Percentiles rank a stretch among this genome's conserved stretches.
Evolutionary conservation across 2,797 vertebrate species (phyloP).

Genomic region (Hozukius guyotensis): DNA sequence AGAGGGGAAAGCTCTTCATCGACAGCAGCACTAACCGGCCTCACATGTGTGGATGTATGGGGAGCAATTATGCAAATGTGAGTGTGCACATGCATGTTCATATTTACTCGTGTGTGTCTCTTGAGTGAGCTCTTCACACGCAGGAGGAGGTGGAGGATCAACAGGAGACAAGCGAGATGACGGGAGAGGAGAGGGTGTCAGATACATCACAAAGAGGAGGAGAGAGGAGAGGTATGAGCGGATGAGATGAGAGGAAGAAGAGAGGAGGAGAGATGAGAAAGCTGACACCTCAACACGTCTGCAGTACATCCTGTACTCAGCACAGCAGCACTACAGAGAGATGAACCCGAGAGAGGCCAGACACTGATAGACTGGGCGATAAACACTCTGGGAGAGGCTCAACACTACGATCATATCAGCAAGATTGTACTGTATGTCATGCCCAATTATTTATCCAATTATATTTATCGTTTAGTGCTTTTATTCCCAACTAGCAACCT

Average conservation of each 20-base stretch:
- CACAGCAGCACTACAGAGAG: not conserved
- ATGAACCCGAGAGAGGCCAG: slow-evolving; percentile 1
- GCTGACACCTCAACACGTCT: slow-evolving; percentile 38
- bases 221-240: not conserved
- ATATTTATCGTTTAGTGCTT: not conserved
- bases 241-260: not conserved
- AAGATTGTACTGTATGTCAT: not conserved
- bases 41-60: not conserved
- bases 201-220: slow-evolving; percentile 3
- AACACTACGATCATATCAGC: not conserved
- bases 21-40: slow-evolving; percentile 1
- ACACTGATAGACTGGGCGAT: not conserved
- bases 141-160: not conserved
- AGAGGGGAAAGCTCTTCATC: slow-evolving; percentile 4
- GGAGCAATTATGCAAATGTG: slow-evolving; percentile 19
- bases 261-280: slow-evolving; percentile 7
- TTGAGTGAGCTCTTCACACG: not conserved
- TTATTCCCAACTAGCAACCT: not conserved
- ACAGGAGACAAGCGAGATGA: not conserved
- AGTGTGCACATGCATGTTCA: slow-evolving; percentile 26
- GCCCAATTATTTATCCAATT: not conserved
- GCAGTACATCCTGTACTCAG: slow-evolving; percentile 43
- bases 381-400: not conserved
- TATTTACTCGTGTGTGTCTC: slow-evolving; percentile 15
- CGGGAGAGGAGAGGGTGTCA: not conserved